Percentiles rank a stretch among this genome's conserved stretches.
Conservation (phyloP, 1,140 invertebrate species). For the Drosophila obscura region DNA sequence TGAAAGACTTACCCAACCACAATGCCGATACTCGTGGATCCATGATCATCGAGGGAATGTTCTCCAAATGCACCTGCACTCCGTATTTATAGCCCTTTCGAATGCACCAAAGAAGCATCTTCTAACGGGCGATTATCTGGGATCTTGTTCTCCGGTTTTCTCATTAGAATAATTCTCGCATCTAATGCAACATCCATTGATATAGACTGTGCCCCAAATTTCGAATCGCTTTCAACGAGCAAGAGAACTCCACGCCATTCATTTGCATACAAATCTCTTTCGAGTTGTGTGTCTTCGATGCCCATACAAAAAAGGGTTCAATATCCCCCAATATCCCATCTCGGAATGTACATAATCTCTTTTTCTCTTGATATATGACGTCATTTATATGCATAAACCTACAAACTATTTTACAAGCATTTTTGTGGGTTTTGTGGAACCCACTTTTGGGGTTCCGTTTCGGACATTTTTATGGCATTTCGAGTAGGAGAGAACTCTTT, state of each 20-base stretch:
- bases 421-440: conserved; percentile 26
- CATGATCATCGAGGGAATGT: conserved; percentile 36
- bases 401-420: conserved; percentile 7
- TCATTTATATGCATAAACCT: conserved; percentile 50
- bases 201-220: conserved; percentile 44
- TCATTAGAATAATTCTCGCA: conserved; percentile 66
- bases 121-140: conserved; percentile 23
- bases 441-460: conserved; percentile 26
- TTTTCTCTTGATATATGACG: conserved; percentile 55
- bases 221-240: conserved; percentile 28
- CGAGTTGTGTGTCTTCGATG: not conserved
- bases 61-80: conserved; percentile 24
- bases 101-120: conserved; percentile 45
- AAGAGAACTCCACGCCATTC: conserved; percentile 30
- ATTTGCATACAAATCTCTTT: conserved; percentile 41
- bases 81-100: conserved; percentile 42
- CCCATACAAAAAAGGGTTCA: conserved; percentile 44
- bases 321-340: conserved; percentile 38
- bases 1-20: conserved; percentile 24
- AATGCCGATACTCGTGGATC: conserved; percentile 30
- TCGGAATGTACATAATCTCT: too few relatives aligned
- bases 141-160: conserved; percentile 52
- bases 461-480: conserved; percentile 33
- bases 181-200: conserved; percentile 30
- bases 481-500: conserved; percentile 11